A percentile compares a stretch with the other conserved stretches of the same genome.
Conservation (phyloP, 2,888 invertebrate genomes). For the Sarcophaga variegata region DNA sequence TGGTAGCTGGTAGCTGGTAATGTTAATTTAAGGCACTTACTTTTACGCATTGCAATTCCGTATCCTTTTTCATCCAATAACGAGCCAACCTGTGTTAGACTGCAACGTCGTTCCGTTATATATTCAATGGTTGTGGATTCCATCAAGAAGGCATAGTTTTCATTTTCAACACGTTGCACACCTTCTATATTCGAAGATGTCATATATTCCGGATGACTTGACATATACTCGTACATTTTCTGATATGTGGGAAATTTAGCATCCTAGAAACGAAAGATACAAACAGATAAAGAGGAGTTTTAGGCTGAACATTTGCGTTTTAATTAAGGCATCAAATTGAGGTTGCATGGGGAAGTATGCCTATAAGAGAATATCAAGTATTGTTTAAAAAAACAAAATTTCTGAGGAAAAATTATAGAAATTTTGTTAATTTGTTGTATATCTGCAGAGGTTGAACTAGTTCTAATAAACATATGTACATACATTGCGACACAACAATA, state of each 20-base stretch:
- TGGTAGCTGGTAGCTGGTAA: not conserved
- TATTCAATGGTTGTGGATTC: slow-evolving; percentile 91
- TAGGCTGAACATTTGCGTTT: slow-evolving; percentile 22
- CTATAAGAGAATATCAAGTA: not conserved
- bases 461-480: too few species aligned
- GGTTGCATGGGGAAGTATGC: not conserved
- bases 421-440: too few species aligned
- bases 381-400: too few species aligned
- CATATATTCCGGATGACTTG: slow-evolving; percentile 84
- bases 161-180: slow-evolving; percentile 82
- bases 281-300: not conserved
- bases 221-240: slow-evolving; percentile 92
- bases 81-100: slow-evolving; percentile 85
- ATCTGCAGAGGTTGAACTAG: too few species aligned
- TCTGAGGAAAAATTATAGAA: too few species aligned
- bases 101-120: slow-evolving; percentile 86
- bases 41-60: slow-evolving; percentile 88
- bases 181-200: slow-evolving; percentile 84
- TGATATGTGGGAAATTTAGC: slow-evolving; percentile 90
- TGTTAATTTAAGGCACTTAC: slow-evolving; percentile 78
- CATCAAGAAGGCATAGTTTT: slow-evolving; percentile 89
- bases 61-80: slow-evolving; percentile 88
- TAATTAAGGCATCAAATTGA: slow-evolving; percentile 29
- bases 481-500: too few species aligned
- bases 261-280: slow-evolving; percentile 82